These are phyloP conservation scores for Hozukius guyotensis DNA, from an alignment of 2,797 vertebrate genomes.

Conservation along the genomic window DNA sequence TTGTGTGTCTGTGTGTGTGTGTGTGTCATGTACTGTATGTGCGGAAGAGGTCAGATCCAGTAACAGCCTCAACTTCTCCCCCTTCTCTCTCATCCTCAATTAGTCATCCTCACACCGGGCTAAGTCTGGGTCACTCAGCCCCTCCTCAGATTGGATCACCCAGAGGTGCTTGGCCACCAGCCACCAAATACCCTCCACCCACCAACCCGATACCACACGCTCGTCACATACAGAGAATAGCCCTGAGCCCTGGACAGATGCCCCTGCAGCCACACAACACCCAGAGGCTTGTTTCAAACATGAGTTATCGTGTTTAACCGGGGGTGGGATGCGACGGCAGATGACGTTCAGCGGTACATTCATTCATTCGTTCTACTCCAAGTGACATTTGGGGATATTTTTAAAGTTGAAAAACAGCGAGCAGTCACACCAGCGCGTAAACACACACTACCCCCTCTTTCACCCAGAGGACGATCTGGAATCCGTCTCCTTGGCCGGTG, in stretches of 20 bases:
- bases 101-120: conserved; percentile 46
- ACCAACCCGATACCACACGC: conserved; percentile 22
- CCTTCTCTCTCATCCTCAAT: conserved; percentile 42
- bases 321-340: conserved; percentile 25
- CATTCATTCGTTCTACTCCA: background rate
- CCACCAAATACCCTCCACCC: conserved; percentile 17
- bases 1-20: conserved; percentile 28
- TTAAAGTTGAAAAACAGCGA: conserved; percentile 23
- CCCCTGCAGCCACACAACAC: conserved; percentile 39
- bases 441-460: conserved; percentile 27
- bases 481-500: conserved; percentile 41
- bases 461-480: conserved; percentile 29
- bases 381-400: conserved; percentile 41
- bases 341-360: conserved; percentile 9
- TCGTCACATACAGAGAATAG: conserved; percentile 55
- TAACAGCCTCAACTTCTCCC: conserved; percentile 22
- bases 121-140: conserved; percentile 52
- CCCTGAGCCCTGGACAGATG: conserved; percentile 39
- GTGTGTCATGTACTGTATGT: conserved; percentile 48
- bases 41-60: conserved; percentile 56
- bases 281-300: conserved; percentile 37
- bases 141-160: conserved; percentile 41
- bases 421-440: conserved; percentile 4
- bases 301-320: conserved; percentile 47
- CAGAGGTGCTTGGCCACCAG: conserved; percentile 44